These are phyloP conservation scores for Threskiornis aethiopicus DNA, from an alignment of 2,797 vertebrate species.

Conservation along the genomic window DNA sequence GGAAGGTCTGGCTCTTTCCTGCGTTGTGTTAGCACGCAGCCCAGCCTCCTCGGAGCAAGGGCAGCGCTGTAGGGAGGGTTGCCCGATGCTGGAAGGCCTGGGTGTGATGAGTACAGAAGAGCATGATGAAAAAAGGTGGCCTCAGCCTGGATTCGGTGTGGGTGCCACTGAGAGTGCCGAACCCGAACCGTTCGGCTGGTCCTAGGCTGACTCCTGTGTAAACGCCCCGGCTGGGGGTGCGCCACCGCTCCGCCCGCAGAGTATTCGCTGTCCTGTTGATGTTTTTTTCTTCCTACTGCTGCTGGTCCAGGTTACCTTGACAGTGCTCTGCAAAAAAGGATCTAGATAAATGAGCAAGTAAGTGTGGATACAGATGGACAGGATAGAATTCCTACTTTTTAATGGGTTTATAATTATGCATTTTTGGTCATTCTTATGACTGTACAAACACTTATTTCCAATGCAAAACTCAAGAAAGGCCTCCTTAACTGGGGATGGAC, in stretches of 20 bases:
- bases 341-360: neutral
- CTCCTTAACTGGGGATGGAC: neutral
- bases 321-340: neutral
- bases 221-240: neutral
- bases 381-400: neutral
- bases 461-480: neutral
- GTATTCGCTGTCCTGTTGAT: neutral
- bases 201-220: no score
- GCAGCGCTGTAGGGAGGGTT: neutral
- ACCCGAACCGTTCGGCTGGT: neutral
- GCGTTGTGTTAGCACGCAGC: accelerated
- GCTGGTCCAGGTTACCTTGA: neutral
- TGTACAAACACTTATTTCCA: neutral
- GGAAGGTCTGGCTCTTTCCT: neutral
- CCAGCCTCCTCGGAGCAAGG: neutral
- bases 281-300: neutral
- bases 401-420: neutral
- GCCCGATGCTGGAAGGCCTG: neutral
- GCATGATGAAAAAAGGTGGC: accelerated
- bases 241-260: neutral
- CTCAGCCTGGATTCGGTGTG: neutral
- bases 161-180: neutral
- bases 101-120: neutral
- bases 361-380: neutral
- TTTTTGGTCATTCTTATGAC: neutral